A percentile compares a stretch with the other conserved stretches of the same genome.
Evolutionary conservation across 2,888 invertebrate genomes (phyloP).

Genomic region (Sisyra nigra): DNA sequence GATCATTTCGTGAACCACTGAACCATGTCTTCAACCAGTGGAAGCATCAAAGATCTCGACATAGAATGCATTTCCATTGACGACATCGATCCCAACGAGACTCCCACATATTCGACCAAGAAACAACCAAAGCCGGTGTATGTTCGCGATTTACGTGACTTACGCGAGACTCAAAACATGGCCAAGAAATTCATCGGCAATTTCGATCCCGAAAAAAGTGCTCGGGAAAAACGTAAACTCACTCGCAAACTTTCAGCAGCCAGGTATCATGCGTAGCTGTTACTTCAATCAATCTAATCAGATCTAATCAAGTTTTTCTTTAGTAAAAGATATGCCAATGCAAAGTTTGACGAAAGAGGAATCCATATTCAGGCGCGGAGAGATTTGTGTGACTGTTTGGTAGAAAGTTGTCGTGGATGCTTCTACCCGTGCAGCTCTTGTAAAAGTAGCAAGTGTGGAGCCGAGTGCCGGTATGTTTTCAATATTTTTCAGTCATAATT

Average conservation of each 20-base stretch:
- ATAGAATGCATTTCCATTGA: too few species aligned
- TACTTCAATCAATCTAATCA: neutral
- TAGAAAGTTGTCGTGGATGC: conserved; percentile 63
- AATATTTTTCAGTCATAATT: too few species aligned
- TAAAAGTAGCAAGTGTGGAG: conserved; percentile 57
- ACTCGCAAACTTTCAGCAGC: conserved; percentile 43
- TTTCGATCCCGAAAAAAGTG: conserved; percentile 66
- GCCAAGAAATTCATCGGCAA: conserved; percentile 31
- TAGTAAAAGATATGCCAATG: conserved; percentile 34
- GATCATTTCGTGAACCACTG: too few species aligned
- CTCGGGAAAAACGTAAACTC: conserved; percentile 59
- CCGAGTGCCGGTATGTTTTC: conserved; percentile 49
- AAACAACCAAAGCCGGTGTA: too few species aligned
- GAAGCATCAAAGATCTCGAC: too few species aligned
- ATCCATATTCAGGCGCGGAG: conserved; percentile 40
- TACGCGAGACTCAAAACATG: neutral
- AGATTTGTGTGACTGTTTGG: conserved; percentile 76
- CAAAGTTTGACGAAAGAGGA: conserved; percentile 56
- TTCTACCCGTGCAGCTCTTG: conserved; percentile 68
- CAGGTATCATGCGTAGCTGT: conserved; percentile 24
- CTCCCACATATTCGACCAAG: too few species aligned
- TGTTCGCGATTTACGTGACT: neutral
- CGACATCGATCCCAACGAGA: too few species aligned
- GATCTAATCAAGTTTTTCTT: neutral
- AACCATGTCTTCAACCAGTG: too few species aligned